A percentile compares a stretch with the other conserved stretches of the same genome.
Evolutionary conservation across 2,113 vertebrate species (phyloP).

Genomic region (Pelobates fuscus): DNA sequence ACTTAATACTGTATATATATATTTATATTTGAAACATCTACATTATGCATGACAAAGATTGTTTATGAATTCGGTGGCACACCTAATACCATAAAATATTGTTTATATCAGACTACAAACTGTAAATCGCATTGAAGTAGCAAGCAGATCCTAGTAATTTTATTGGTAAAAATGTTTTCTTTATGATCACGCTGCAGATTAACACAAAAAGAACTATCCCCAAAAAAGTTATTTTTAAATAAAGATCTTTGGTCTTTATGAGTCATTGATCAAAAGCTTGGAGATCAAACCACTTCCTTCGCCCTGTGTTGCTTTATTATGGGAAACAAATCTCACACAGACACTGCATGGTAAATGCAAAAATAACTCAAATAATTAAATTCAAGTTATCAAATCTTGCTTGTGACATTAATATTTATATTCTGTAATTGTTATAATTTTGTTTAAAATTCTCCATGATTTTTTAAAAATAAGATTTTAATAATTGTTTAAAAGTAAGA

Average conservation of each 20-base stretch:
- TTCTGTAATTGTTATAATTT: too few relatives aligned
- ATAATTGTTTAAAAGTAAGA: too few relatives aligned
- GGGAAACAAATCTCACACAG: conserved; percentile 13
- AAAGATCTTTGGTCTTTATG: conserved; percentile 41
- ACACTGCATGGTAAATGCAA: conserved; percentile 10
- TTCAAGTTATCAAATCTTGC: too few relatives aligned
- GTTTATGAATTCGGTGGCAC: not conserved
- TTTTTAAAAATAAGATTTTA: too few relatives aligned
- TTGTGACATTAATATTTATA: too few relatives aligned
- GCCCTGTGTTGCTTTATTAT: conserved; percentile 18
- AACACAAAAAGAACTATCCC: conserved; percentile 30
- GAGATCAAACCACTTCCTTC: conserved; percentile 36
- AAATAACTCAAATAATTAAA: too few relatives aligned
- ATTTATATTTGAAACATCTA: not conserved
- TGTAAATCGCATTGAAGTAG: not conserved
- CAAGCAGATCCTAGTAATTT: not conserved
- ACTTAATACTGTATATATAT: too few relatives aligned
- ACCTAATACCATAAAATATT: not conserved
- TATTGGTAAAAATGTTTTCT: not conserved
- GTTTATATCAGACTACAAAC: not conserved
- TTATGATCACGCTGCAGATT: conserved; percentile 3
- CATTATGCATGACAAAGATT: not conserved
- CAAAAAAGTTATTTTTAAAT: conserved; percentile 25
- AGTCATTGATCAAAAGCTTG: conserved; percentile 27
- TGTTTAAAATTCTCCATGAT: too few relatives aligned